Evolutionary conservation across 2,113 vertebrate species (phyloP), one percentile per base, ranked within the genome.

Genomic region (Atherinomorus stipes): DNA sequence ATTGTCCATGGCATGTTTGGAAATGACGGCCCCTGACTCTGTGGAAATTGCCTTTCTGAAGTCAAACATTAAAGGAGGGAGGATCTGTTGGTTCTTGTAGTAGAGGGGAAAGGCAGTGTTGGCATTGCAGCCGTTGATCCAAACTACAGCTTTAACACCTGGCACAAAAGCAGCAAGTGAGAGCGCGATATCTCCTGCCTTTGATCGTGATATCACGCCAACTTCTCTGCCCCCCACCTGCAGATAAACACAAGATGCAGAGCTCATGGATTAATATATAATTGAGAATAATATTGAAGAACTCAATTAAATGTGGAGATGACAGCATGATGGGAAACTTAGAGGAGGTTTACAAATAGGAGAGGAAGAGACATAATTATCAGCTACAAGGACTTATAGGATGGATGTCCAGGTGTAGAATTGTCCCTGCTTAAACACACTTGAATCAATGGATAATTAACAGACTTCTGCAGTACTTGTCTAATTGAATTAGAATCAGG

Each of bases 131-230:
- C 73, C 73, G 7, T 61, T 75, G 57, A 75, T 75, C 56, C 64
- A 75, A 4, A 67, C 64, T 1, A 67, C 50, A 13, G 73, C 73
- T 26, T 61, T 2, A 2, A 75, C 47, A 12, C 64, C 56, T 2
- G 64, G 25, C 10, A 75, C 62, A 0, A 70, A 78, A 1, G 74
- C 23, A 23, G 83, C 65, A 11, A 78, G 2, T n/a, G 85, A 80
- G 12, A 85, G 76, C 1, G 79, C 79, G 0, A 83, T 31, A 47
- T 83, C 82, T 15, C 18, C 73, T 15, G 44, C 64, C 45, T 88
- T 85, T 34, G 85, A 88, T 2, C 50, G 37, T 1, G 70, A 74
- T n/a, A 85, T 16, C 0, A 88, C 7, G 7, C 83, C 86, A 28
- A 85, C 63, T 60, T 70, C 73, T 59, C 57, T 58, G 58, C 72